A percentile compares a stretch with the other conserved stretches of the same genome.
Evolutionary conservation across 2,113 vertebrate species (phyloP).

Genomic region (Cyprinodon tularosa): DNA sequence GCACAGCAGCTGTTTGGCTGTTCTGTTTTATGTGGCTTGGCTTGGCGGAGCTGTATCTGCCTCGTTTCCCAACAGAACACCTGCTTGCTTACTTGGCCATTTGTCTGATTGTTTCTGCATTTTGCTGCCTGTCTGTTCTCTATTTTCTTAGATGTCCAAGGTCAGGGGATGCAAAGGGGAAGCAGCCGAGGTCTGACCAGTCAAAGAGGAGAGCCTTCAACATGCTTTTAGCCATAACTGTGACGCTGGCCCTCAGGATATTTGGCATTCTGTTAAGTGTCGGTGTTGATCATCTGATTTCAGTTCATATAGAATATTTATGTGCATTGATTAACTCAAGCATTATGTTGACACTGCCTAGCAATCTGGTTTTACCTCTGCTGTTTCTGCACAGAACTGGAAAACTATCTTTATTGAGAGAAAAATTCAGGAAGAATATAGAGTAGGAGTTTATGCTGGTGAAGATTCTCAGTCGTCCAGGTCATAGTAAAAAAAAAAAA

Average conservation of each 20-base stretch:
- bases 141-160: background rate
- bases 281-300: accelerated
- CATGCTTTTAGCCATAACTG: slow-evolving; percentile 10
- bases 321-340: background rate
- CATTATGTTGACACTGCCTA: background rate
- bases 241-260: slow-evolving; percentile 4
- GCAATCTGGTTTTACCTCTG: slow-evolving; percentile 43
- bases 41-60: accelerated
- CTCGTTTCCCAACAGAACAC: accelerated
- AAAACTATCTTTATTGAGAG: background rate
- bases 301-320: accelerated
- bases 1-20: slow-evolving; percentile 23
- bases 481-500: too few relatives aligned
- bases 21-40: background rate
- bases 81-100: background rate
- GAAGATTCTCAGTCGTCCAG: too few relatives aligned
- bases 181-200: background rate
- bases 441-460: background rate
- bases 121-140: slow-evolving; percentile 21
- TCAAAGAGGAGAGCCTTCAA: slow-evolving; percentile 18
- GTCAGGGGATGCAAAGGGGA: background rate
- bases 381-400: slow-evolving; percentile 38
- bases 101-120: accelerated
- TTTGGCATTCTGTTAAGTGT: background rate
- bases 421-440: background rate